Percentiles rank a stretch among this genome's conserved stretches.
Evolutionary conservation across 2,888 invertebrate species (phyloP).

Genomic region (Amblyjoppa fuscipennis): DNA sequence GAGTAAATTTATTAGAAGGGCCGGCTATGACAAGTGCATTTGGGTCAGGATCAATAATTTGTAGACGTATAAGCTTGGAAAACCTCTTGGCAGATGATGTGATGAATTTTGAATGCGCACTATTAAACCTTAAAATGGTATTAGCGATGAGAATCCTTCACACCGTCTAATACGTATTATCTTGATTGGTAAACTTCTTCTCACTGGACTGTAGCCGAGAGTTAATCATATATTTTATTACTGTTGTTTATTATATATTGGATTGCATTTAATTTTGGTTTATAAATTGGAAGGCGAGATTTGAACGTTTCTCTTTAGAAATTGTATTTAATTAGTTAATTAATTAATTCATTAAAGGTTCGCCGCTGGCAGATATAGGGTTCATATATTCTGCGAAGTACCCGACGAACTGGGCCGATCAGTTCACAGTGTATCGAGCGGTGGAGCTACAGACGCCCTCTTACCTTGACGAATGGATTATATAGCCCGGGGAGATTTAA

Average conservation of each 20-base stretch:
- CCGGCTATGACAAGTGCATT: background rate
- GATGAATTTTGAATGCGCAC: background rate
- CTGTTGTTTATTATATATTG: background rate
- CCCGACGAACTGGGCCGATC: slow-evolving; percentile 11
- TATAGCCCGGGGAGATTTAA: slow-evolving; percentile 23
- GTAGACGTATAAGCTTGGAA: background rate
- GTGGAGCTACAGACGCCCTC: slow-evolving; percentile 36
- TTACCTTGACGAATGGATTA: slow-evolving; percentile 33
- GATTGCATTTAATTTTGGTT: background rate
- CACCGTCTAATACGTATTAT: background rate
- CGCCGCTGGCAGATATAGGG: background rate
- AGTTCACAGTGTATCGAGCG: slow-evolving; percentile 42
- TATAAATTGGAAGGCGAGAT: background rate
- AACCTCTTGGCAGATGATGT: background rate
- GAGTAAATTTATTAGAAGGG: no score
- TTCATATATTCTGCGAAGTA: slow-evolving; percentile 10
- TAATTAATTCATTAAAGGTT: background rate
- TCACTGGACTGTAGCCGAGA: background rate
- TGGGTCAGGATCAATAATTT: background rate
- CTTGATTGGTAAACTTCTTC: background rate
- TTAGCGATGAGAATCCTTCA: background rate
- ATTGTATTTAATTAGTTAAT: background rate
- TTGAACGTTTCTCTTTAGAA: background rate
- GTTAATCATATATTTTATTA: background rate
- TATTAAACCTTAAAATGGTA: background rate